Conservation (phyloP, 2,888 invertebrate genomes). For the Polyploca ridens region DNA sequence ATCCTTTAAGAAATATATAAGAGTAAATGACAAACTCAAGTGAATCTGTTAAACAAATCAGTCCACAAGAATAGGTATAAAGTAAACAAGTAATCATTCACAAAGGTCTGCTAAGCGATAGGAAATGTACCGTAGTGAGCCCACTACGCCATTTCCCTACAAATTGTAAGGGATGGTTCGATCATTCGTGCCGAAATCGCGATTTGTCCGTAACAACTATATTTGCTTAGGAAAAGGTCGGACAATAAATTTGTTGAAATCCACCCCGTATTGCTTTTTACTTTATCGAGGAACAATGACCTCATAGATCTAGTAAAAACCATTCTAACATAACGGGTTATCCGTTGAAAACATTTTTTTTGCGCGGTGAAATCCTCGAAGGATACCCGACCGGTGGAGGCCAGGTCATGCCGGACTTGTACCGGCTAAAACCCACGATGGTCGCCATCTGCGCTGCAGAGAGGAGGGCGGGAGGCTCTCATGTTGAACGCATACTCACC, state of each 20-base stretch:
- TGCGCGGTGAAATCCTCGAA: too few species aligned
- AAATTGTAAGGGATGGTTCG: slow-evolving; percentile 25
- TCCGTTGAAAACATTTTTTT: too few species aligned
- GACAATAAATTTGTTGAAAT: slow-evolving; percentile 32
- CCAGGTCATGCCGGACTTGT: too few species aligned
- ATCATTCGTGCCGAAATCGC: slow-evolving; percentile 39
- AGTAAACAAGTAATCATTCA: slow-evolving; percentile 34
- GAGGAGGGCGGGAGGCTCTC: too few species aligned
- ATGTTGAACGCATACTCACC: too few species aligned
- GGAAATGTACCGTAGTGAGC: slow-evolving; percentile 26
- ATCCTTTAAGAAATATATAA: too few species aligned
- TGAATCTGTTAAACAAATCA: background rate
- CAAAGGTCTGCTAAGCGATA: slow-evolving; percentile 30
- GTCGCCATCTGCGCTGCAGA: too few species aligned
- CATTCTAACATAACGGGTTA: background rate
- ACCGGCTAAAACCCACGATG: too few species aligned
- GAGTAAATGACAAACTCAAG: too few species aligned
- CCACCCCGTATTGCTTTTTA: slow-evolving; percentile 19
- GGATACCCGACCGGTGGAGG: too few species aligned
- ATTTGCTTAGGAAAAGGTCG: slow-evolving; percentile 44
- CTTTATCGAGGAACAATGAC: slow-evolving; percentile 18
- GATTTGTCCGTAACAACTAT: slow-evolving; percentile 48
- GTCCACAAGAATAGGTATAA: background rate
- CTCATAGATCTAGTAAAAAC: background rate
- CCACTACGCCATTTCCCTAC: slow-evolving; percentile 27